Evolutionary conservation across 2,113 vertebrate species (phyloP).

Genomic region (Notothenia coriiceps): DNA sequence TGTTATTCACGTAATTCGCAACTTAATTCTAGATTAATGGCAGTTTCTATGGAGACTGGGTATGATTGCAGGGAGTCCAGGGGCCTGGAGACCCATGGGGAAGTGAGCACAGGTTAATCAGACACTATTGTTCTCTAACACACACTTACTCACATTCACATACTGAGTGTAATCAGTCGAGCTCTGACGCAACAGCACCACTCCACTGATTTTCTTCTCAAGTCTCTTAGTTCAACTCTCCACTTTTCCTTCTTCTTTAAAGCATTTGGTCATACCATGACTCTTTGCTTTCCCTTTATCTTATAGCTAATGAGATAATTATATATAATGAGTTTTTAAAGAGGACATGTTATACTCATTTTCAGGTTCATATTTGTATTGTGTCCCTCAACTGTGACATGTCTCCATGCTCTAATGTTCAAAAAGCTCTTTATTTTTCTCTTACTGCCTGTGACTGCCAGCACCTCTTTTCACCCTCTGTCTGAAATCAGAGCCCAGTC

Average conservation of each 20-base stretch:
- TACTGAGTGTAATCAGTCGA: conserved; percentile 49
- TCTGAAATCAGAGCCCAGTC: too few species aligned
- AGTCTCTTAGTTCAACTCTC: not conserved
- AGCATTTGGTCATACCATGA: not conserved
- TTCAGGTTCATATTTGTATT: too few species aligned
- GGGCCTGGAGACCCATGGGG: conserved; percentile 27
- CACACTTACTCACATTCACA: not conserved
- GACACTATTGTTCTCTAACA: conserved; percentile 59
- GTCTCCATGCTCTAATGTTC: too few species aligned
- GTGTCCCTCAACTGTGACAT: too few species aligned
- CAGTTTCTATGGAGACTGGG: conserved; percentile 27
- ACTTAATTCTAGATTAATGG: conserved; percentile 56
- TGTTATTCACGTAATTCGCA: conserved; percentile 45
- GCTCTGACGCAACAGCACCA: conserved; percentile 17
- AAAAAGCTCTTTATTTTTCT: too few species aligned
- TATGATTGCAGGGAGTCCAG: conserved; percentile 50
- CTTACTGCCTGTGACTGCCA: too few species aligned
- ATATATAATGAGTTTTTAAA: not conserved
- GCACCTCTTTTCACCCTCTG: too few species aligned
- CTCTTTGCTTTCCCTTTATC: not conserved
- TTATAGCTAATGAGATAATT: conserved; percentile 9
- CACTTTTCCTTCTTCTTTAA: not conserved
- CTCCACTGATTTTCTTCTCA: conserved; percentile 26
- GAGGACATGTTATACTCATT: too few species aligned
- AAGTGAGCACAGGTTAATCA: conserved; percentile 61